Conservation (phyloP, 2,888 invertebrate genomes). For the Lasius platythorax region DNA sequence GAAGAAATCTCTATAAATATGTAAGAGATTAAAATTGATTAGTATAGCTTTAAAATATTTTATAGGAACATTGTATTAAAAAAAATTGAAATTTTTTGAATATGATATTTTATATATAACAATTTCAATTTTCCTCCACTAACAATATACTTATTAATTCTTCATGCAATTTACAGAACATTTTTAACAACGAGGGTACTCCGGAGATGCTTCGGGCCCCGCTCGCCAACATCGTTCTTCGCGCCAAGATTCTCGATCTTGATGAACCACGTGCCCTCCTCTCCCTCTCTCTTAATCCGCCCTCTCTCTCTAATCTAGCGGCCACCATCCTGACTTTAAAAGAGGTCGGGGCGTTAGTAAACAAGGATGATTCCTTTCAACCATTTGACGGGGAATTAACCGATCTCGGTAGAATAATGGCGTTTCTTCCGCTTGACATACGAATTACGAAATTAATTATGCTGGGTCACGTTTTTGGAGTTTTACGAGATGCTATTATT, state of each 20-base stretch:
- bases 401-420: constrained; percentile 94
- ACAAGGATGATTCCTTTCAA: constrained; percentile 87
- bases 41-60: too few species aligned
- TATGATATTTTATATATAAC: too few species aligned
- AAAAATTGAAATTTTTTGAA: too few species aligned
- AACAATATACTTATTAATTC: background rate
- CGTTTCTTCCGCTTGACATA: constrained; percentile 93
- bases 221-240: constrained; percentile 92
- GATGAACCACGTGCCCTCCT: constrained; percentile 93
- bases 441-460: constrained; percentile 93
- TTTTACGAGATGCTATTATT: constrained; percentile 93
- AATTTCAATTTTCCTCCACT: background rate
- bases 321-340: constrained; percentile 93
- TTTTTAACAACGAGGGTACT: constrained; percentile 87
- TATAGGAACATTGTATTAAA: too few species aligned
- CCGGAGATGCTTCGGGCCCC: constrained; percentile 94
- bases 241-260: constrained; percentile 93
- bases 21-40: background rate
- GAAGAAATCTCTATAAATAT: background rate
- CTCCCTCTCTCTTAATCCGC: constrained; percentile 94
- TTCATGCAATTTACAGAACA: constrained; percentile 51
- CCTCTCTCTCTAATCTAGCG: constrained; percentile 93
- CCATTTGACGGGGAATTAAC: constrained; percentile 94
- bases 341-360: constrained; percentile 92
- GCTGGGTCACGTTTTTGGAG: constrained; percentile 94